Conservation (phyloP, 2,888 invertebrate species). For the Nomada fucata region DNA sequence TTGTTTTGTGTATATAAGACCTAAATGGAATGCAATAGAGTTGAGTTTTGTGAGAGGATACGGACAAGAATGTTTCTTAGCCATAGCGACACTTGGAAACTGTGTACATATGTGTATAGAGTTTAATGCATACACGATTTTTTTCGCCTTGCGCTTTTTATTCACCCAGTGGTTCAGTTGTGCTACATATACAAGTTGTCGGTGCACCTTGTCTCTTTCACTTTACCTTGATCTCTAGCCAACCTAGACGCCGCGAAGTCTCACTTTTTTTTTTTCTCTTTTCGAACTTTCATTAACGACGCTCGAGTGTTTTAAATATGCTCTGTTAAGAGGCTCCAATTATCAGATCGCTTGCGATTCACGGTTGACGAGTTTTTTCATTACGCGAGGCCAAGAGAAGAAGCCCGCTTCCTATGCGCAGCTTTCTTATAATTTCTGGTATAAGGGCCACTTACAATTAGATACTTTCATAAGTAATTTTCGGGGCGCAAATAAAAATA, state of each 20-base stretch:
- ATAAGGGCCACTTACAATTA: constrained; percentile 12
- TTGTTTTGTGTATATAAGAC: too few relatives aligned
- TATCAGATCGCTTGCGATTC: constrained; percentile 33
- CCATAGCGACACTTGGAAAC: constrained; percentile 42
- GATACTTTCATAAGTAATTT: too few relatives aligned
- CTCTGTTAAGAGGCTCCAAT: constrained; percentile 1
- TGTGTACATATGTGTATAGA: not conserved
- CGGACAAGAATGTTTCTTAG: constrained; percentile 55
- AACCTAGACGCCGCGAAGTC: constrained; percentile 23
- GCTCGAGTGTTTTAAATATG: constrained; percentile 16
- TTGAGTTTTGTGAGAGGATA: constrained; percentile 53
- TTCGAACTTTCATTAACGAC: constrained; percentile 29
- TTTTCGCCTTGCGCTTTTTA: constrained; percentile 30
- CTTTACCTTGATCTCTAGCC: constrained; percentile 50
- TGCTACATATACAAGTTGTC: constrained; percentile 49
- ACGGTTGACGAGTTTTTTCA: constrained; percentile 3
- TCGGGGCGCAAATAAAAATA: too few relatives aligned
- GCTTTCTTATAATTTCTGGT: constrained; percentile 28
- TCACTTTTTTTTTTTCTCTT: not conserved
- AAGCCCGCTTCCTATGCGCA: constrained; percentile 6
- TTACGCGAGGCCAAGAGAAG: constrained; percentile 22
- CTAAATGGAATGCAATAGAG: constrained; percentile 16
- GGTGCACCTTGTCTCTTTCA: constrained; percentile 55
- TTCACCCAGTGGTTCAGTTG: constrained; percentile 34
- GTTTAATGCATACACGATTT: constrained; percentile 25